These are phyloP conservation scores for Emydocephalus ijimae DNA, from an alignment of 2,113 vertebrate species.

Conservation along the genomic window DNA sequence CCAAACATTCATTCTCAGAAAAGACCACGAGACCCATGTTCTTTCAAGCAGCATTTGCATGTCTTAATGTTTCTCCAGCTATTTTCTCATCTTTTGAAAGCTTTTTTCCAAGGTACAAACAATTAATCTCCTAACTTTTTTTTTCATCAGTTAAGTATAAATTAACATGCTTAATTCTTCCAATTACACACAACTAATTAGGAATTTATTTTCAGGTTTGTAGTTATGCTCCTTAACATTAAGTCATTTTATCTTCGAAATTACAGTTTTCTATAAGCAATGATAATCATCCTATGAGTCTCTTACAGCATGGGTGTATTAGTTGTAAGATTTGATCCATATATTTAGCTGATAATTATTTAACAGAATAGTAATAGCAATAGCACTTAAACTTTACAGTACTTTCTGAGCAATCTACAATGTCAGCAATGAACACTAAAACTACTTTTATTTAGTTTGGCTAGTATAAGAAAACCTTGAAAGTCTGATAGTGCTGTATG, in stretches of 20 bases:
- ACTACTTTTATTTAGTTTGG: neutral
- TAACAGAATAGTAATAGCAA: neutral
- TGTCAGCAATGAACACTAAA: neutral
- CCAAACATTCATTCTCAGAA: neutral
- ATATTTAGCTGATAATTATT: neutral
- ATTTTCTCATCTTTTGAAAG: neutral
- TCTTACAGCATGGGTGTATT: neutral
- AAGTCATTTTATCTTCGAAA: neutral
- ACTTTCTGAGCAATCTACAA: neutral
- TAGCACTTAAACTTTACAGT: neutral
- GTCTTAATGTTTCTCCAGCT: neutral
- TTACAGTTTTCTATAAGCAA: neutral
- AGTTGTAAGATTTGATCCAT: neutral
- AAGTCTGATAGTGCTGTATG: neutral
- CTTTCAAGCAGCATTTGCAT: neutral
- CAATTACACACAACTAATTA: neutral
- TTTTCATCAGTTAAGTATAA: neutral
- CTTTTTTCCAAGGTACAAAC: neutral
- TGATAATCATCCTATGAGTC: neutral
- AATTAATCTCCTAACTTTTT: neutral
- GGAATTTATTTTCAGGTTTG: neutral
- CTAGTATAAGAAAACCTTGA: neutral
- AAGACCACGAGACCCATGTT: neutral
- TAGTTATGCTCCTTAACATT: neutral
- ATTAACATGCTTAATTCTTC: neutral